Evolutionary conservation across 2,888 invertebrate genomes (phyloP), one percentile per base, ranked within the genome.

Genomic region (Pyrrhia umbra): DNA sequence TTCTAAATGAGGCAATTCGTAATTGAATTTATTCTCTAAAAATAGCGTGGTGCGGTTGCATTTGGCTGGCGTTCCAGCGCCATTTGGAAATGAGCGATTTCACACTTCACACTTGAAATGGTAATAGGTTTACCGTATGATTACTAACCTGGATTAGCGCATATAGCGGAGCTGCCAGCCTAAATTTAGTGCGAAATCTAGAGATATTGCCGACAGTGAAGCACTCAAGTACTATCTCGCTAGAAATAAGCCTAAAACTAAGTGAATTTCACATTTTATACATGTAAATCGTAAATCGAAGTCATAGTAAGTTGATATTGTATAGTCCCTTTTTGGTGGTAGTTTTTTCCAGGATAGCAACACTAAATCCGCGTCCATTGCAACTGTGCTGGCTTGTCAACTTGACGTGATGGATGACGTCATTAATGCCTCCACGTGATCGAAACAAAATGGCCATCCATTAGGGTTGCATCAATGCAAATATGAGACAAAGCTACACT

Each of bases 351-450:
- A 57, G 57, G 63, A 54, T 43, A 65, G 55, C 62, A 57, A 68
- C 67, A 60, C 73, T 77, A 83, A 85, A 85, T 84, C 82, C 62
- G 80, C 83, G 85, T 85, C 87, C 78, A 81, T 72, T 90, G 89
- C 90, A 90, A 87, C 90, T 88, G 89, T 84, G 87, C 85, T 72
- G 61, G 68, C 77, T 85, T 86, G 90, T 90, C 92, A 85, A 88
- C 86, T 88, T 88, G 86, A 73, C 86, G 82, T 92, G 92, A 92
- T 92, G 86, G 90, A 91, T 91, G 90, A 90, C 89, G 88, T 90
- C 90, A 91, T 92, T 91, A 92, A 85, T 87, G 81, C 82, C 71
- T 80, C 79, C 85, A 82, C 84, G 83, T 86, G 88, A 87, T 87
- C 84, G 80, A 80, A 85, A 85, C 88, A 88, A 90, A 89, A 89